phyloP scores from a whole-genome alignment of 2,888 invertebrate genomes.

The Hermodice carunculata region DNA sequence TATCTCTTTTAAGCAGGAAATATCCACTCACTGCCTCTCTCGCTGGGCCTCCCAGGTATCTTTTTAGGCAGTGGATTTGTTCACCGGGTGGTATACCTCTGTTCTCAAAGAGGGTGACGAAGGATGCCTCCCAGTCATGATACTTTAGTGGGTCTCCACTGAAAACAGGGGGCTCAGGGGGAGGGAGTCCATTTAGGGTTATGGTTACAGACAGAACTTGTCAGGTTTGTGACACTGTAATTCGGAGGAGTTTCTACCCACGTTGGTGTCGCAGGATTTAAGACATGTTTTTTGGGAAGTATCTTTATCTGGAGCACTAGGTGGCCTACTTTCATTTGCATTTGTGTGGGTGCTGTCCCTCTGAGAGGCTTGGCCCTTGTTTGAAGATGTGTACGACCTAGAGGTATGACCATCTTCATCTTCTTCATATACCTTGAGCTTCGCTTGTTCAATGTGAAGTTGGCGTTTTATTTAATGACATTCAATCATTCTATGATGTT shows the following conservation, averaged over 20 bases:
- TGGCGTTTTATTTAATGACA: not conserved
- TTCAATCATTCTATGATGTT: not conserved
- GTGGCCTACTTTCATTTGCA: too few relatives aligned
- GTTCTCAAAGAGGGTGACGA: not conserved
- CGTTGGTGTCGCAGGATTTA: not conserved
- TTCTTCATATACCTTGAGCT: not conserved
- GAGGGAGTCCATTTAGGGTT: constrained; percentile 20
- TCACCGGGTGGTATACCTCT: not conserved
- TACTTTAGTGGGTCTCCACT: constrained; percentile 12
- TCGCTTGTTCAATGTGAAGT: not conserved
- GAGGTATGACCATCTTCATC: not conserved
- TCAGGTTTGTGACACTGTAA: not conserved
- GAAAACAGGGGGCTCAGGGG: constrained; percentile 34
- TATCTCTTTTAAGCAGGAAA: constrained; percentile 8
- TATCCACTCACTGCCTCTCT: not conserved
- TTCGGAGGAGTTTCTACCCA: not conserved
- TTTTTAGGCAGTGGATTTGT: not conserved
- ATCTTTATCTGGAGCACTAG: not conserved
- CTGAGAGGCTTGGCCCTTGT: too few relatives aligned
- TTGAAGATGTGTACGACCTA: too few relatives aligned
- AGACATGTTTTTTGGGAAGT: not conserved
- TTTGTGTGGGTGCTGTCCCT: too few relatives aligned
- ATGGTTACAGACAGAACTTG: not conserved
- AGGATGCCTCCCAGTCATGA: not conserved
- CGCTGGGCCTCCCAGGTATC: not conserved